Evolutionary conservation across 2,888 invertebrate species (phyloP), one percentile per base, ranked within the genome.

Genomic region (Chesias legatella): DNA sequence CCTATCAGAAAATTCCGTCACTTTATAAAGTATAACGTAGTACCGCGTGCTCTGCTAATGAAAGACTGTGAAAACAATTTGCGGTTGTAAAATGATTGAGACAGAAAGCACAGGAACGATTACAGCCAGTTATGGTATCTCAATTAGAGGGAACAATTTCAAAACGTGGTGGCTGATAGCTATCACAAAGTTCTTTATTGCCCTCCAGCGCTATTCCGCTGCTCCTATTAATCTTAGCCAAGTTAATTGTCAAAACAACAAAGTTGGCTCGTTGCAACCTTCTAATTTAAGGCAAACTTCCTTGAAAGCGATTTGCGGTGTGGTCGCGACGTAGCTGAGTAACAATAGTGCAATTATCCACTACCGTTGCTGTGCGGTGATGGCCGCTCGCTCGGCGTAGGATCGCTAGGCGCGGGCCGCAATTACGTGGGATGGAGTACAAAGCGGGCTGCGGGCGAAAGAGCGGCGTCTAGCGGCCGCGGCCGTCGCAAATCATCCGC

Each of bases 281-380:
- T 79, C 72, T 80, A 77, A 81, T 80, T 79, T 73, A 61, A 67
- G 56, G 53, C 65, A 63, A 66, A 69, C 69, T 73, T 76, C 67
- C 73, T 72, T 61, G 73, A 75, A 77, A 76, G 63, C 70, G 63
- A 66, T 76, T 77, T 75, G 77, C 64, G 59, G 67, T 69, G 56
- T 58, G 62, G 66, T 67, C 62, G 70, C 61, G 53, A 67, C 55
- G 64, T 63, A 63, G 65, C 69, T 63, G 62, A 63, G 70, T 67
- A 79, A 83, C 80, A 84, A 85, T 80, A 71, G 77, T 56, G 80
- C 81, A 84, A 85, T 85, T 83, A 83, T 78, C 76, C 73, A 77
- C 76, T 79, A 80, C 77, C 73, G 73, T 70, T 67, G 73, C 70
- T 63, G 74, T 73, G 74, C 69, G 72, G 76, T 72, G 70, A 69